A percentile compares a stretch with the other conserved stretches of the same genome.
Evolutionary conservation across 1,140 invertebrate genomes (phyloP).

Genomic region (Coenobita brevimanus): DNA sequence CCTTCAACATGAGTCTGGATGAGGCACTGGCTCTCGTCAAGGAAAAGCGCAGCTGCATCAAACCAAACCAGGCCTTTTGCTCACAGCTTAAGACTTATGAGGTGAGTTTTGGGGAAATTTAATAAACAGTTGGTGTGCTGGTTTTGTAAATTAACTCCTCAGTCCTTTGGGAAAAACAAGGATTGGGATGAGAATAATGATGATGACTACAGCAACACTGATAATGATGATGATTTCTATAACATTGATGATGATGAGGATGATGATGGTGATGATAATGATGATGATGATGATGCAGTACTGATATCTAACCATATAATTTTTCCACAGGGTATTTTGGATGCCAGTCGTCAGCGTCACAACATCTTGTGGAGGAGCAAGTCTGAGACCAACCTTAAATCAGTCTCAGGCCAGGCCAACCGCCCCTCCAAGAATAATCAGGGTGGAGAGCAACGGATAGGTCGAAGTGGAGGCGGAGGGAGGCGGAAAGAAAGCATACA

Average conservation of each 20-base stretch:
- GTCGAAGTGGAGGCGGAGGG: background rate
- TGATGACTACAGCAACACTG: too few species aligned
- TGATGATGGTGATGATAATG: too few species aligned
- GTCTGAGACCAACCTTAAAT: constrained; percentile 81
- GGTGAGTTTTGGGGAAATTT: too few species aligned
- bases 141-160: too few species aligned
- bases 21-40: constrained; percentile 93
- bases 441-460: background rate
- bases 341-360: constrained; percentile 96
- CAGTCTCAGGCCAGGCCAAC: constrained; percentile 11
- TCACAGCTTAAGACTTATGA: constrained; percentile 96
- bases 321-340: constrained; percentile 83
- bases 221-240: too few species aligned
- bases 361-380: constrained; percentile 90
- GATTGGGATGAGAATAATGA: too few species aligned
- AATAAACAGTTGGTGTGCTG: too few species aligned
- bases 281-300: too few species aligned
- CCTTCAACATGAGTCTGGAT: constrained; percentile 93
- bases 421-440: constrained; percentile 20
- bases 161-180: too few species aligned
- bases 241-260: too few species aligned
- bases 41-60: constrained; percentile 91
- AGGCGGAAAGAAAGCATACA: background rate
- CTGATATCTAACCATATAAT: too few species aligned
- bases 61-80: constrained; percentile 96